A percentile compares a stretch with the other conserved stretches of the same genome.
Evolutionary conservation across 2,888 invertebrate species (phyloP).

Genomic region (Ethmia dodecea): DNA sequence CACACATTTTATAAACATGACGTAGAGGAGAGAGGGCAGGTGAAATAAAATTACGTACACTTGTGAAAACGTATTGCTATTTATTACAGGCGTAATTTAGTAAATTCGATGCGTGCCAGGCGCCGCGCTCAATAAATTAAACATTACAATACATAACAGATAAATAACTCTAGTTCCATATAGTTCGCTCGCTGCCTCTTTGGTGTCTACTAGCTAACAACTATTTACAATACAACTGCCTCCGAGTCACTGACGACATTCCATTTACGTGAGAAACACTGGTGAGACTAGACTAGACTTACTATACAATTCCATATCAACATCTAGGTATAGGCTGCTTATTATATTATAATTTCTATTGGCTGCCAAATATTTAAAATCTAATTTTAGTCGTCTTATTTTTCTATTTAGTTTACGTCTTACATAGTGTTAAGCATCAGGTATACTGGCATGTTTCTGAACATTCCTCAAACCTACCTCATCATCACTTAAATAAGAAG

Average conservation of each 20-base stretch:
- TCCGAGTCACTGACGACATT: constrained; percentile 23
- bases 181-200: constrained; percentile 58
- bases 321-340: no score
- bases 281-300: background rate
- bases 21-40: background rate
- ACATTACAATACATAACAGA: constrained; percentile 70
- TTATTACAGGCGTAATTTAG: constrained; percentile 50
- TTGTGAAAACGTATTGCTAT: constrained; percentile 52
- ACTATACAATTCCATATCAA: no score
- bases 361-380: background rate
- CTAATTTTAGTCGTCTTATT: background rate
- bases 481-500: no score
- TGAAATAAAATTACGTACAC: constrained; percentile 29
- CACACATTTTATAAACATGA: background rate
- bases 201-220: constrained; percentile 75
- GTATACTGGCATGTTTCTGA: no score
- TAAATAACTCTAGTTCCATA: constrained; percentile 60
- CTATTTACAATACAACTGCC: constrained; percentile 29
- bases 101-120: constrained; percentile 44
- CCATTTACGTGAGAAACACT: constrained; percentile 3
- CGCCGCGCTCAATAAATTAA: constrained; percentile 60
- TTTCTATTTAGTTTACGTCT: background rate
- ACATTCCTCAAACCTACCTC: no score
- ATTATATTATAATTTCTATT: background rate
- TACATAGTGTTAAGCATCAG: no score